Conservation (phyloP, 2,113 vertebrate genomes). For the Upupa epops region DNA sequence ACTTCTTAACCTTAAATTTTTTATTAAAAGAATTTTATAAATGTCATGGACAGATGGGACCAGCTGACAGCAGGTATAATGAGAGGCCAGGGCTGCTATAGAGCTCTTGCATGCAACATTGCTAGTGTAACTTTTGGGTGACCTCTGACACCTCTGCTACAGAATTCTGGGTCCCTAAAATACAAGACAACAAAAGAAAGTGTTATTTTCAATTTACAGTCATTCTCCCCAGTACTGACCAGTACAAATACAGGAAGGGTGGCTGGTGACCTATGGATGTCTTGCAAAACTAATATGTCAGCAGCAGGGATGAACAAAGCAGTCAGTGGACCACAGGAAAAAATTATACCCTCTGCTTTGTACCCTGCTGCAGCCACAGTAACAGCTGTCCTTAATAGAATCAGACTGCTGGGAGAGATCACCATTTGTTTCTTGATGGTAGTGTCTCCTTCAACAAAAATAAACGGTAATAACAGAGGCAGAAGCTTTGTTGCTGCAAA, state of each 20-base stretch:
- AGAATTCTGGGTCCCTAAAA: constrained; percentile 3
- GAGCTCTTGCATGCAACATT: neutral
- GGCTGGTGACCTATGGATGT: constrained; percentile 31
- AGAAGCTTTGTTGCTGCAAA: constrained; percentile 36
- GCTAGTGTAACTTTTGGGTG: neutral
- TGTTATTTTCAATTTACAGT: constrained; percentile 53
- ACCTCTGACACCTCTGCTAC: neutral
- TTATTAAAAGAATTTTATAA: constrained; percentile 52
- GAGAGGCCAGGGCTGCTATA: neutral
- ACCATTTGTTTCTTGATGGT: constrained; percentile 32
- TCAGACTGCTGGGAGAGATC: constrained; percentile 4
- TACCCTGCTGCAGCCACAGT: constrained; percentile 20
- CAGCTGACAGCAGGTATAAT: constrained; percentile 12
- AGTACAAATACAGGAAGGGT: constrained; percentile 19
- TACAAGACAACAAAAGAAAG: constrained; percentile 24
- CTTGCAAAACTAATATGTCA: constrained; percentile 52
- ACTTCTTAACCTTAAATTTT: constrained; percentile 53
- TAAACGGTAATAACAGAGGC: constrained; percentile 46
- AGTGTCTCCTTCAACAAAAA: constrained; percentile 55
- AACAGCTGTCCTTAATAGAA: constrained; percentile 28
- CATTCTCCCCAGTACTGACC: constrained; percentile 39
- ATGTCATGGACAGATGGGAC: constrained; percentile 7
- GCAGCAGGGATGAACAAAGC: constrained; percentile 50
- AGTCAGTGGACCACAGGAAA: constrained; percentile 9
- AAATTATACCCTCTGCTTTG: constrained; percentile 41